A percentile compares a stretch with the other conserved stretches of the same genome.
Conservation (phyloP, 2,797 vertebrate species). For the Labeo calbasu region DNA sequence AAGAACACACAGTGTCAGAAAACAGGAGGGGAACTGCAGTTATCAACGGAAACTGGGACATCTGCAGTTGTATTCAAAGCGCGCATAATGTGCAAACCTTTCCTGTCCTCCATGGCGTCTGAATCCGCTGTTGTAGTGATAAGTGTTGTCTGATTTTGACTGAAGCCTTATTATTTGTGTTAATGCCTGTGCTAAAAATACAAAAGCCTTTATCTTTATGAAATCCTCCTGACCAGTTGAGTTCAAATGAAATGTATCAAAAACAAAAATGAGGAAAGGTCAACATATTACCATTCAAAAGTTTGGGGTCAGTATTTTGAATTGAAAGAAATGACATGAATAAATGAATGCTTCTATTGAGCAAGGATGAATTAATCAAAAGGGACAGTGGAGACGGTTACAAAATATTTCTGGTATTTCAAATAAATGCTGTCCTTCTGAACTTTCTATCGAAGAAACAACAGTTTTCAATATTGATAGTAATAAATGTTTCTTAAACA, state of each 20-base stretch:
- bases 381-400: not conserved
- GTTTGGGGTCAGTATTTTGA: not conserved
- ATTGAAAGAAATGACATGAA: not conserved
- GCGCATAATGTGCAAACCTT: slow-evolving; percentile 8
- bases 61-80: slow-evolving; percentile 52
- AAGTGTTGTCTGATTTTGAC: slow-evolving; percentile 51
- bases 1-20: slow-evolving; percentile 32
- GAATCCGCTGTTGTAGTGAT: slow-evolving; percentile 48
- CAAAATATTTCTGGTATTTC: not conserved
- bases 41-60: slow-evolving; percentile 46
- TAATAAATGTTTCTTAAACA: not conserved
- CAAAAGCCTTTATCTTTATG: slow-evolving; percentile 35
- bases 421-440: not conserved
- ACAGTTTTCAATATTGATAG: not conserved
- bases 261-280: slow-evolving; percentile 12
- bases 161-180: slow-evolving; percentile 22
- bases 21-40: slow-evolving; percentile 36
- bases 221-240: slow-evolving; percentile 19
- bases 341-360: not conserved
- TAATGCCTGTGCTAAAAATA: slow-evolving; percentile 51
- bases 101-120: slow-evolving; percentile 37
- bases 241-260: not conserved
- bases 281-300: too few relatives aligned
- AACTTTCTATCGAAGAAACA: not conserved
- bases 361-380: not conserved